phyloP scores from a whole-genome alignment of 1,140 invertebrate species.

The Prorops nasuta region DNA sequence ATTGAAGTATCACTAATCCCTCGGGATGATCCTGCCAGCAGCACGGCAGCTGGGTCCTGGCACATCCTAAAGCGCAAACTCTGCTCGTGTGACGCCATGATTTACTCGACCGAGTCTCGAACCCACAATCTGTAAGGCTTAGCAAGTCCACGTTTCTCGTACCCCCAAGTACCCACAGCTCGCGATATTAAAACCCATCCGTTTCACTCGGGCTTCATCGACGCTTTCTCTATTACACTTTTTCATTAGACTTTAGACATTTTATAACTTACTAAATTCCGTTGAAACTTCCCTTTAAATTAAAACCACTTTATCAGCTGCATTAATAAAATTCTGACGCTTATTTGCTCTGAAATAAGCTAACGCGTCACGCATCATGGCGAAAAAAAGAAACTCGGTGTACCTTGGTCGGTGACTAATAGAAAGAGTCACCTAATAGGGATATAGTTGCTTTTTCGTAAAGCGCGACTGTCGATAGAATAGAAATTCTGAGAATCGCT shows the following conservation, averaged over 20 bases:
- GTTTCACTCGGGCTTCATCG: constrained; percentile 37
- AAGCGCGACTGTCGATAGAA: background rate
- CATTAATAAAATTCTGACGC: too few species aligned
- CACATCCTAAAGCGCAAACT: constrained; percentile 34
- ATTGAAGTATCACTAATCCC: constrained; percentile 44
- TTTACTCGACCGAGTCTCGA: constrained; percentile 45
- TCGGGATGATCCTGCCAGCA: constrained; percentile 33
- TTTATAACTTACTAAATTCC: too few species aligned
- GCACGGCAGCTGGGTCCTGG: constrained; percentile 39
- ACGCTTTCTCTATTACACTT: constrained; percentile 19
- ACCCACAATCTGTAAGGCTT: constrained; percentile 49
- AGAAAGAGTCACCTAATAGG: too few species aligned
- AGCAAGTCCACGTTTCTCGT: constrained; percentile 33
- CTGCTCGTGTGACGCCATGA: constrained; percentile 38
- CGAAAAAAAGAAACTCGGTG: background rate
- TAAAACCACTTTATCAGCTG: too few species aligned
- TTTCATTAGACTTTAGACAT: constrained; percentile 11
- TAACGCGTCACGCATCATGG: background rate
- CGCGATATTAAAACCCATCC: constrained; percentile 49
- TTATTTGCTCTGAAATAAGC: too few species aligned
- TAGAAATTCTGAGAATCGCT: background rate
- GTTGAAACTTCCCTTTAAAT: too few species aligned
- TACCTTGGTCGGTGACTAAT: too few species aligned
- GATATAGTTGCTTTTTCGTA: too few species aligned
- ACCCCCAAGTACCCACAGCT: constrained; percentile 19